Conservation (phyloP, 1,140 invertebrate genomes). For the Megalonaias nervosa region DNA sequence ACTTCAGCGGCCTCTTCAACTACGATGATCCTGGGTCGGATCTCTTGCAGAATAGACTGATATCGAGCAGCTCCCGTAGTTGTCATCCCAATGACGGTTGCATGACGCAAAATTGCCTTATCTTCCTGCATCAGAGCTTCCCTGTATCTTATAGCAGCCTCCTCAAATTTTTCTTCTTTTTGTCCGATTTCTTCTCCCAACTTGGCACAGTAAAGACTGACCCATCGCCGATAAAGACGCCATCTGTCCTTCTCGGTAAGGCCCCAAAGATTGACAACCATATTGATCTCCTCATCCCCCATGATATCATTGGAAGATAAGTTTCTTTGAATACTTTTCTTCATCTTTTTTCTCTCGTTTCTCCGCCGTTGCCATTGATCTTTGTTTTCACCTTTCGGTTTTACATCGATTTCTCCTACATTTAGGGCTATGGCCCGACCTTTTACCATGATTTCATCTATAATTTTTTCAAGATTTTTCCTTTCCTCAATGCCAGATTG, state of each 20-base stretch:
- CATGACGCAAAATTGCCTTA: constrained; percentile 61
- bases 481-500: constrained; percentile 25
- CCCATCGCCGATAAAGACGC: constrained; percentile 67
- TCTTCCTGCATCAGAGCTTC: constrained; percentile 59
- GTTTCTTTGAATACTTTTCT: constrained; percentile 22
- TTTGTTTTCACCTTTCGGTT: constrained; percentile 2
- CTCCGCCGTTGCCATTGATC: constrained; percentile 17
- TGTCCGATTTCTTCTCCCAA: constrained; percentile 40
- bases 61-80: constrained; percentile 67
- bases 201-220: constrained; percentile 43
- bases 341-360: constrained; percentile 32
- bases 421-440: constrained; percentile 19
- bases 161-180: constrained; percentile 41
- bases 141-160: constrained; percentile 36
- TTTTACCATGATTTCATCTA: constrained; percentile 10
- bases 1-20: constrained; percentile 70
- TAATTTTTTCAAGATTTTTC: constrained; percentile 16
- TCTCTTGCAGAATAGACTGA: constrained; percentile 49
- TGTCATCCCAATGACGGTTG: constrained; percentile 67
- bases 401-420: constrained; percentile 25
- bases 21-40: constrained; percentile 61
- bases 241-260: constrained; percentile 60
- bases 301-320: constrained; percentile 35
- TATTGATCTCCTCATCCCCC: constrained; percentile 37
- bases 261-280: constrained; percentile 55